Base-by-base conservation (phyloP, 2,888 invertebrate genomes). In the Pasiphila rectangulata region DNA sequence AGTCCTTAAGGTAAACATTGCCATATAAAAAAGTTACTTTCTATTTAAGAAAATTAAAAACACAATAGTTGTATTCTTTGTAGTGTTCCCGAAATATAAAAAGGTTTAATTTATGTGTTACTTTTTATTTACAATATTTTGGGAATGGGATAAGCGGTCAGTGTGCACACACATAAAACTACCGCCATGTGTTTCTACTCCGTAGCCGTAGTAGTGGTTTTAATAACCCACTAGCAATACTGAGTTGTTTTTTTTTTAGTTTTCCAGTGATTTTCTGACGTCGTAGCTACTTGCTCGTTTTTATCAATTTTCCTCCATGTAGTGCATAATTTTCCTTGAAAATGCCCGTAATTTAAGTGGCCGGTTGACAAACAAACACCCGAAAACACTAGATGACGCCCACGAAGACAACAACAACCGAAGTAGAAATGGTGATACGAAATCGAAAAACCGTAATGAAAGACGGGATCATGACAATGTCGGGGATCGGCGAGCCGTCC, bases 401-500 rank as follows among this genome's bases (percentile, higher is more conserved):
- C 79, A 91, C 92, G 79, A 94, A 94, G 87, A 92, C 93, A 71
- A 94, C 94, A 67, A 95, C 94, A 90, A 94, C 94, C 79, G 93
- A 94, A 89, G 94, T 95, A 85, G 94, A 95, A 84, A 95, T 95
- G 92, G 94, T 95, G 81, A 94, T 95, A 87, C 91, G 95, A 80
- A 95, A 94, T 83, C 92, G 95, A 87, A 95, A 95, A 90, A 92
- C 94, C 80, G 94, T 95, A 81, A 92, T 93, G 86, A 95, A 95
- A 91, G 95, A 96, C 91, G 95, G 94, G 79, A 94, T 95, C 74
- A 94, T 96, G 89, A 95, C 95, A 87, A 94, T 94, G 92, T 90
- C 90, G 67, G 96, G 96, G 64, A 94, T 97, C 76, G 97, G 97
- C 59, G 95, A 95, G 82, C 98, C 99, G 57, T 97, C 97, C 78